Evolutionary conservation across 2,113 vertebrate species (phyloP), one percentile per base, ranked within the genome.

Genomic region (Ovis canadensis): DNA sequence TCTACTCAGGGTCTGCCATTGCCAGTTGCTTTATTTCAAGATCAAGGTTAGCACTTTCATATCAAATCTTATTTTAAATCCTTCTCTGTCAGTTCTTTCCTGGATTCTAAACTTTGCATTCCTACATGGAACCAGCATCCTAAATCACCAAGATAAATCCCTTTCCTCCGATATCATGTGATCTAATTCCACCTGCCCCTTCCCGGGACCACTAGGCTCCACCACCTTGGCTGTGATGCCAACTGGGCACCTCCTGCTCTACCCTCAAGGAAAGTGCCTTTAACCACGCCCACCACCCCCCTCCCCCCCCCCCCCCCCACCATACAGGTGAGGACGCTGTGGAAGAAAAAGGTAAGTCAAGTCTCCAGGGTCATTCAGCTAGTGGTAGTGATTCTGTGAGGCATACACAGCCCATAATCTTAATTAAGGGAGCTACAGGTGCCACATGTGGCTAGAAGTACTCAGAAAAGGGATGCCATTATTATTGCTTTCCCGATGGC

Each of bases 61-160:
- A 99, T 14, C 99, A 97, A 59, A 99, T 82, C 97, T 98, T 99
- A 96, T 99, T 99, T 97, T 99, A 57, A 99, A 98, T 71, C 98
- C 99, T 95, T 99, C 98, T 98, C 98, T 98, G 95, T 99, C 90
- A 74, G 99, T 98, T 98, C 98, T 99, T 98, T 99, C 98, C 59
- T 98, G 98, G 59, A 99, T 98, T 88, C 98, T 99, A 6, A 98
- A 97, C 93, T 99, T 99, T 90, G 98, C 99, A 97, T 98, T 99
- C 96, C 99, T 99, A 96, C 99, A 80, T 98, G 99, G 96, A 98
- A 99, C 99, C 99, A 99, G 96, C 97, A 98, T 96, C 99, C 99
- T 93, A 99, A 97, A 59, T 99, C n/a, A 98, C 99, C 92, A 99
- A 94, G 94, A 99, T 98, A 98, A 99, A 99, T 90, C 99, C 99